Base-by-base conservation (phyloP, 64 coral and sea anemone species). In the Actinia equina region DNA sequence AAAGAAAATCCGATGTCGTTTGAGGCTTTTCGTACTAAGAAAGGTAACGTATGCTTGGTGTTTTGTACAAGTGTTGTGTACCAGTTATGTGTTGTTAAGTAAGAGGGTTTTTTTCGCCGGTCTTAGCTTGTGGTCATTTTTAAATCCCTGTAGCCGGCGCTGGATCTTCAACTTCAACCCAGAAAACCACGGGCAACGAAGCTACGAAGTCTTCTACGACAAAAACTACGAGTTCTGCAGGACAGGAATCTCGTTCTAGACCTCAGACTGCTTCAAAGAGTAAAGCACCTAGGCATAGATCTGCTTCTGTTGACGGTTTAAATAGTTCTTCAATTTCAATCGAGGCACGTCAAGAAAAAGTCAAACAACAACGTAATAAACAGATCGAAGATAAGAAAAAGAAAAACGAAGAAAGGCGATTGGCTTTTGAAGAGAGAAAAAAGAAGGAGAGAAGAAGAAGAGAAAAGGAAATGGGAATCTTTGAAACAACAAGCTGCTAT, bases 351-450 rank as follows among this genome's bases (percentile, higher is more conserved):
- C 91, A 93, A 44, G 88, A 88, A 44, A 87, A 87, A 64, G 94
- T 96, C 52, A 92, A 92, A 27, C 80, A 86, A 6, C 49, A 90
- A 49, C 85, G 94, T 78, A 91, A 93, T 69, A 93, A 96, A 86
- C 94, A 96, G 87, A 91, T 89, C 42, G 88, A 93, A n/a, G 94
- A 96, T 17, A 88, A 84, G 22, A 89, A 89, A 70, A 89, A 86
- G 56, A 96, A 96, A 54, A 96, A 96, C 10, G 94, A 96, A 60
- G 94, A 96, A 45, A 91, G 94, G 0, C 83, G 94, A 44, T 64
- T 87, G 17, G 91, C 94, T 15, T 96, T 96, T 74, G 94, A 96
- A 44, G 94, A 96, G 56, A 86, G 94, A 85, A 96, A 87, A 56
- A 87, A 79, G 27, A 87, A 96, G n/a, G 43, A 93, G 85, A 54